Conservation (phyloP, 2,797 vertebrate genomes). For the Sylvia borin region DNA sequence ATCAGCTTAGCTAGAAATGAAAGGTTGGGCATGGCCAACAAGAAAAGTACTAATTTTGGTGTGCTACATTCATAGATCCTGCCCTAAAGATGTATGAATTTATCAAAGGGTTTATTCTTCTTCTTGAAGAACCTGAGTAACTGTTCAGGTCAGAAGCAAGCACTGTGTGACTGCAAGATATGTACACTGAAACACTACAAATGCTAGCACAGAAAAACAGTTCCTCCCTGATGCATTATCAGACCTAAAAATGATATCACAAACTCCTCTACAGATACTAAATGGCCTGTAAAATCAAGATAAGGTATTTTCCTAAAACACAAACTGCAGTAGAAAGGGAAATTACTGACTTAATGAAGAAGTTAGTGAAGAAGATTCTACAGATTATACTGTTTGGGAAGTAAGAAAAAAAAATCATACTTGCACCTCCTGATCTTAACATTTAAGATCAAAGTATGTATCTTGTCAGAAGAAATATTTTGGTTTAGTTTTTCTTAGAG, state of each 20-base stretch:
- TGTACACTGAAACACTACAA: background rate
- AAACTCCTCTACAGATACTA: background rate
- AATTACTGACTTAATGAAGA: background rate
- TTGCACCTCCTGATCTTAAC: background rate
- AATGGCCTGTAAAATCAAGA: background rate
- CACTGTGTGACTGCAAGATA: background rate
- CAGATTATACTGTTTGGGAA: background rate
- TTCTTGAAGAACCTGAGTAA: background rate
- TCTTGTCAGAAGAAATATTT: constrained; percentile 20
- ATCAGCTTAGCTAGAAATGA: background rate
- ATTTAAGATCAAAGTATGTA: constrained; percentile 2
- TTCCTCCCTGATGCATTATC: background rate
- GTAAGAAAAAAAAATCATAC: background rate
- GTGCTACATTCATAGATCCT: background rate
- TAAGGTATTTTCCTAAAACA: background rate
- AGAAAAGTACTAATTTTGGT: background rate
- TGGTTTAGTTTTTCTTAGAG: background rate
- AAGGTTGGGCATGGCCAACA: background rate
- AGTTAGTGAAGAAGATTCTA: background rate
- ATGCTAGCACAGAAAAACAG: background rate
- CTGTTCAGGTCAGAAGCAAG: background rate
- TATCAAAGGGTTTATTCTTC: background rate
- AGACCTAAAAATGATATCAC: background rate
- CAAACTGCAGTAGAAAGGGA: background rate
- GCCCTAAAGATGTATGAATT: background rate